phyloP scores from a whole-genome alignment of 30 jellyfish, hydroid and myxozoan species.

The Sanderia malayensis region DNA sequence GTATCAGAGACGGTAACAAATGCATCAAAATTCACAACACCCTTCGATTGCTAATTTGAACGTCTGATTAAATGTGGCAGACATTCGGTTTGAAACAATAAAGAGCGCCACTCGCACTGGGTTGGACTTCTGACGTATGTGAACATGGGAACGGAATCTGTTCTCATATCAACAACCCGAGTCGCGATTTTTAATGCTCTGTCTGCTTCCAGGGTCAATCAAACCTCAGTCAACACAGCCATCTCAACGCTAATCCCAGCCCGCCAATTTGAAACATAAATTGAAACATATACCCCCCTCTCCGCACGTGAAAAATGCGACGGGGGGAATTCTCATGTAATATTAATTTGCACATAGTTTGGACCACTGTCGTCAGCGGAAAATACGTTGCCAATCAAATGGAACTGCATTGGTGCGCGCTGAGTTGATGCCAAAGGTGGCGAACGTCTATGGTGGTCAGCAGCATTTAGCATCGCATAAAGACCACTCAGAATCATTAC shows the following conservation, averaged over 20 bases:
- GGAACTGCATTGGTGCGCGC: neutral
- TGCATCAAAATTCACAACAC: neutral
- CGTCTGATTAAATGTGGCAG: neutral
- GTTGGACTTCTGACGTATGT: too few species aligned
- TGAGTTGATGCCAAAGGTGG: neutral
- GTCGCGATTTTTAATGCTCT: too few species aligned
- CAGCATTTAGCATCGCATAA: neutral
- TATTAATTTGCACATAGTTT: conserved; percentile 49
- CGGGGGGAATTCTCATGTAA: neutral
- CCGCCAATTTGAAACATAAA: too few species aligned
- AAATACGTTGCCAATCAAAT: conserved; percentile 35
- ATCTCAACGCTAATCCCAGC: conserved; percentile 9
- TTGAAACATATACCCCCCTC: conserved; percentile 18
- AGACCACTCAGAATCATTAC: too few species aligned
- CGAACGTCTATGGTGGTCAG: conserved; percentile 9
- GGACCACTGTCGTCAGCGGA: conserved; percentile 41
- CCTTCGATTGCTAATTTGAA: neutral
- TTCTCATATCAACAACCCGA: too few species aligned
- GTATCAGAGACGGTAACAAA: neutral
- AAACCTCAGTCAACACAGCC: conserved; percentile 30
- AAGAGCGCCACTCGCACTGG: neutral
- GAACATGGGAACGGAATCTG: too few species aligned
- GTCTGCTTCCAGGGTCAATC: neutral
- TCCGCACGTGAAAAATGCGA: conserved; percentile 5
- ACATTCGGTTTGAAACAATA: too few species aligned